These are phyloP conservation scores for Synanthedon formicaeformis DNA, from an alignment of 2,888 invertebrate genomes.

Conservation along the genomic window DNA sequence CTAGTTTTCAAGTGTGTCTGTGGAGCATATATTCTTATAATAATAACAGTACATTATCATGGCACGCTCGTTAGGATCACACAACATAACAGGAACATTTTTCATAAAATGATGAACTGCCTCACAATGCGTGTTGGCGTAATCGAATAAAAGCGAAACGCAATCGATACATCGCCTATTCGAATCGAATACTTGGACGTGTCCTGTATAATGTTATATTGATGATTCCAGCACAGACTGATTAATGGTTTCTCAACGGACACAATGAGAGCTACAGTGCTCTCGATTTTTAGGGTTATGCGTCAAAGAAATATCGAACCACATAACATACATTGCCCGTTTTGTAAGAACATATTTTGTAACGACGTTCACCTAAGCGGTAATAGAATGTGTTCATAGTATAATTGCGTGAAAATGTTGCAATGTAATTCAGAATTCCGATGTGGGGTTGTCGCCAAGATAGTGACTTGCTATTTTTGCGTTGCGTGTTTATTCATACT, in stretches of 20 bases:
- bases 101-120: conserved; percentile 50
- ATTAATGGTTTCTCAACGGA: conserved; percentile 60
- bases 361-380: background rate
- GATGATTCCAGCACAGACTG: conserved; percentile 66
- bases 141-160: conserved; percentile 64
- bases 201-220: conserved; percentile 63
- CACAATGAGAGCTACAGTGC: conserved; percentile 49
- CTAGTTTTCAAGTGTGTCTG: too few relatives aligned
- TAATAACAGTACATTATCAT: conserved; percentile 8
- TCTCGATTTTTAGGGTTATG: conserved; percentile 28
- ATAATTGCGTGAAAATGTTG: conserved; percentile 1
- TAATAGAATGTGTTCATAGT: conserved; percentile 16
- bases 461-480: conserved; percentile 44
- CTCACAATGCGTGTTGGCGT: conserved; percentile 43
- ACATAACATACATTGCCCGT: conserved; percentile 20
- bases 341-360: background rate
- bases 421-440: conserved; percentile 19
- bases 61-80: conserved; percentile 13
- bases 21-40: background rate
- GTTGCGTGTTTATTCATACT: background rate
- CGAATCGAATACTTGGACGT: conserved; percentile 64
- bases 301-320: conserved; percentile 3
- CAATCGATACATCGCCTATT: conserved; percentile 58
- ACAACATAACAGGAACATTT: conserved; percentile 41
- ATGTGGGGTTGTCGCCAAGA: conserved; percentile 63